Conservation (phyloP, 1,140 invertebrate genomes). For the Aphidius ervi region DNA sequence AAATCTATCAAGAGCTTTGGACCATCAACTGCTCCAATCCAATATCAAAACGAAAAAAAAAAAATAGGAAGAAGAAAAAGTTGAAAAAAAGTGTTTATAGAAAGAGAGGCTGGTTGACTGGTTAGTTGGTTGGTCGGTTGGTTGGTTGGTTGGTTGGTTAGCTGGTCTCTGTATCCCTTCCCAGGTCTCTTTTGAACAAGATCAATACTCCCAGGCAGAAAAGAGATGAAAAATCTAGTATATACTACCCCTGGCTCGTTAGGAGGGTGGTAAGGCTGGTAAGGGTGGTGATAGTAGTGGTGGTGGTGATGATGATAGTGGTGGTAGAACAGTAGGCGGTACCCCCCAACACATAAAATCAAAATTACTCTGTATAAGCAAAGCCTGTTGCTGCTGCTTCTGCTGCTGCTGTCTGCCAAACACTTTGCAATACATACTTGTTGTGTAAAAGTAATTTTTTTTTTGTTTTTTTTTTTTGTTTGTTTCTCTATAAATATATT, state of each 20-base stretch:
- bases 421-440: conserved; percentile 22
- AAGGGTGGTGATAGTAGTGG: conserved; percentile 14
- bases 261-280: neutral
- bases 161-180: conserved; percentile 27
- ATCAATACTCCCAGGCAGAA: conserved; percentile 50
- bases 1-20: no score
- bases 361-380: conserved; percentile 37
- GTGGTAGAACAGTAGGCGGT: conserved; percentile 12
- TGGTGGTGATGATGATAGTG: conserved; percentile 1
- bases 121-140: no score
- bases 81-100: no score
- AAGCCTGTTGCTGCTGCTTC: conserved; percentile 49
- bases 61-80: no score
- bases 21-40: no score
- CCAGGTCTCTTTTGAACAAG: conserved; percentile 32
- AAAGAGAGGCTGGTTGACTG: no score
- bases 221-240: conserved; percentile 30
- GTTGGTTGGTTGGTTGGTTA: no score
- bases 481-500: neutral
- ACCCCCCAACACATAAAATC: conserved; percentile 9
- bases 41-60: no score
- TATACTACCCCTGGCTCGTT: neutral
- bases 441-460: conserved; percentile 15
- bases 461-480: neutral
- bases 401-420: conserved; percentile 45